Percentiles rank a stretch among this genome's conserved stretches.
Conservation (phyloP, 2,113 vertebrate species). For the Hippocampus mohnikei region DNA sequence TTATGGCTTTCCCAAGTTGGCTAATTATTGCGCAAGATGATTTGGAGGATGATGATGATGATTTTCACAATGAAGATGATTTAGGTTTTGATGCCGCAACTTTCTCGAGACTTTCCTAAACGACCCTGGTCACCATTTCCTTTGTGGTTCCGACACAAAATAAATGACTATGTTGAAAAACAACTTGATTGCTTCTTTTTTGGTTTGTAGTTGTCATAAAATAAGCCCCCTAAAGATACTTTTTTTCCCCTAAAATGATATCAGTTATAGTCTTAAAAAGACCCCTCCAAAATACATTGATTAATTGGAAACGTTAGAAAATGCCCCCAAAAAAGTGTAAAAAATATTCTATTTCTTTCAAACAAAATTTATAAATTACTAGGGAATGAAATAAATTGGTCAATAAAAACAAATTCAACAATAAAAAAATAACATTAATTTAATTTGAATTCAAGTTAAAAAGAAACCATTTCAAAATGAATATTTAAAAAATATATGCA, state of each 20-base stretch:
- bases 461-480: too few relatives aligned
- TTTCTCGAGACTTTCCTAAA: slow-evolving; percentile 61
- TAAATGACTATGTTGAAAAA: slow-evolving; percentile 63
- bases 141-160: slow-evolving; percentile 65
- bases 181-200: not conserved
- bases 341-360: too few relatives aligned
- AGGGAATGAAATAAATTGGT: too few relatives aligned
- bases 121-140: slow-evolving; percentile 62
- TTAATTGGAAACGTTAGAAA: not conserved
- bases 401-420: not conserved
- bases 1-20: slow-evolving; percentile 39
- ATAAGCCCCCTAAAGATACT: not conserved
- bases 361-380: too few relatives aligned
- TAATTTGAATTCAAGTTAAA: not conserved
- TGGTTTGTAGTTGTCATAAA: not conserved
- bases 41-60: not conserved
- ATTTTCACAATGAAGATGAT: not conserved
- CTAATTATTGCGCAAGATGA: slow-evolving; percentile 1
- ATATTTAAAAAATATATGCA: not conserved
- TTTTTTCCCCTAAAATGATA: too few relatives aligned
- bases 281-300: too few relatives aligned
- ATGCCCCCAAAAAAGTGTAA: too few relatives aligned
- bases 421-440: not conserved
- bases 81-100: slow-evolving; percentile 10
- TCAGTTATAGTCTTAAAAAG: not conserved